These are phyloP conservation scores for Ciconia boyciana DNA, from an alignment of 2,113 vertebrate species.

Conservation along the genomic window DNA sequence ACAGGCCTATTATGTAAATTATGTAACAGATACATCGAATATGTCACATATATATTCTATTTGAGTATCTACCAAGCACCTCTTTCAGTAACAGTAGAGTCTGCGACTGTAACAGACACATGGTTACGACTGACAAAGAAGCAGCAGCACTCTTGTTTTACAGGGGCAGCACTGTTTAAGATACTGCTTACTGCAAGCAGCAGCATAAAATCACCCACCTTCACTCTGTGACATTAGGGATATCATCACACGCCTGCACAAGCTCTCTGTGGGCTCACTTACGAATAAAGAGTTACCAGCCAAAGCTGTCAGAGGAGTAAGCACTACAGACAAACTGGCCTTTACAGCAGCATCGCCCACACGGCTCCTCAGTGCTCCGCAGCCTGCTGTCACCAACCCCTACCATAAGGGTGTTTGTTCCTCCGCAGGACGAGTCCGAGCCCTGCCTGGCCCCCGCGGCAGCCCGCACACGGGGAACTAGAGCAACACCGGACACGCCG, in stretches of 20 bases:
- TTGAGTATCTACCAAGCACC: accelerated
- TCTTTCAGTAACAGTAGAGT: accelerated
- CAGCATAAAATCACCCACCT: accelerated
- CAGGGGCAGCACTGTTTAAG: accelerated
- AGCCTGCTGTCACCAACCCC: accelerated
- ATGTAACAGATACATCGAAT: accelerated
- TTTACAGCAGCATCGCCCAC: accelerated
- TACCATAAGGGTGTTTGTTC: accelerated
- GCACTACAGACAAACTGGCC: neutral
- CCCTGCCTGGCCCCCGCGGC: accelerated
- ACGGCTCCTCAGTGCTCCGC: neutral
- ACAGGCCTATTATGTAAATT: accelerated
- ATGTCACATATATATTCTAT: accelerated
- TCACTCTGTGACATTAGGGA: accelerated
- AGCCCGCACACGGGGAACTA: neutral
- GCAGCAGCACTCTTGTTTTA: neutral
- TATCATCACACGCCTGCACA: accelerated
- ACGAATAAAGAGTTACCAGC: accelerated
- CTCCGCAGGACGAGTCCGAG: neutral
- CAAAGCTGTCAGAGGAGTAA: accelerated
- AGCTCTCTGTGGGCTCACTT: accelerated
- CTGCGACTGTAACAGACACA: accelerated
- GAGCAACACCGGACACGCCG: too few relatives aligned
- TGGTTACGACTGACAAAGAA: accelerated
- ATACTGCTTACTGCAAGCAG: accelerated